Evolutionary conservation across 2,797 vertebrate genomes (phyloP).

Genomic region (Malacoctenus gilli): DNA sequence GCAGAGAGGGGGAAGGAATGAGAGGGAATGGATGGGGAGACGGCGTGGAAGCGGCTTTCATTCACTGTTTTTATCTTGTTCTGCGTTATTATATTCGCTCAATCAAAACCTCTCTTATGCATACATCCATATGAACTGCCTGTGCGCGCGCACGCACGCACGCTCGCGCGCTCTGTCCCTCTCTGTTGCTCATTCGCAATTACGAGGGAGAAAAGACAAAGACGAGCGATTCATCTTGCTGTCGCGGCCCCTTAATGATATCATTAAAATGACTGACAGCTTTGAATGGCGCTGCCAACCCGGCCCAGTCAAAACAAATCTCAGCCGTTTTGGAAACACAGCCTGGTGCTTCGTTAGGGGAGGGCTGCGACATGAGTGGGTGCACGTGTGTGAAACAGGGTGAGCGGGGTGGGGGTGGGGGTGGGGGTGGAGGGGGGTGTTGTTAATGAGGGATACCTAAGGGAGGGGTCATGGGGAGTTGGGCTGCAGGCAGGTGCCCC

Average conservation of each 20-base stretch:
- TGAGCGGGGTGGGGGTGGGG: conserved; percentile 38
- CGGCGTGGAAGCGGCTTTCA: conserved; percentile 71
- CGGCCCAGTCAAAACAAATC: conserved; percentile 82
- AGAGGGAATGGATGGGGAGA: conserved; percentile 55
- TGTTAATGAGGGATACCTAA: conserved; percentile 68
- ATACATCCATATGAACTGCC: conserved; percentile 79
- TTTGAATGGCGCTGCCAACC: conserved; percentile 76
- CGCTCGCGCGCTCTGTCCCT: conserved; percentile 54
- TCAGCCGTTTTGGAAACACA: conserved; percentile 81
- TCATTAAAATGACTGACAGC: conserved; percentile 88
- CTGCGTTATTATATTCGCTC: conserved; percentile 79
- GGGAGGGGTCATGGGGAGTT: conserved; percentile 47
- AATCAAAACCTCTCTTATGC: conserved; percentile 79
- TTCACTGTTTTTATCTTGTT: conserved; percentile 79
- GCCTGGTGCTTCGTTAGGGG: conserved; percentile 76
- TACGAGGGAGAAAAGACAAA: conserved; percentile 84
- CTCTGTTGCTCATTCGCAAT: conserved; percentile 74
- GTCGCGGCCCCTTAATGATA: conserved; percentile 81
- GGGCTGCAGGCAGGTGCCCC: conserved; percentile 73
- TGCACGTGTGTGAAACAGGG: conserved; percentile 51
- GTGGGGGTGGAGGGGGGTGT: conserved; percentile 22
- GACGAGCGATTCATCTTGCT: conserved; percentile 83
- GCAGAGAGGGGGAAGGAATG: conserved; percentile 13
- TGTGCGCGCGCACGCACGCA: too few relatives aligned
- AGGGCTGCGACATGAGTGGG: conserved; percentile 50